A percentile compares a stretch with the other conserved stretches of the same genome.
Evolutionary conservation across 2,888 invertebrate species (phyloP).

Genomic region (Pseudoips prasinana): DNA sequence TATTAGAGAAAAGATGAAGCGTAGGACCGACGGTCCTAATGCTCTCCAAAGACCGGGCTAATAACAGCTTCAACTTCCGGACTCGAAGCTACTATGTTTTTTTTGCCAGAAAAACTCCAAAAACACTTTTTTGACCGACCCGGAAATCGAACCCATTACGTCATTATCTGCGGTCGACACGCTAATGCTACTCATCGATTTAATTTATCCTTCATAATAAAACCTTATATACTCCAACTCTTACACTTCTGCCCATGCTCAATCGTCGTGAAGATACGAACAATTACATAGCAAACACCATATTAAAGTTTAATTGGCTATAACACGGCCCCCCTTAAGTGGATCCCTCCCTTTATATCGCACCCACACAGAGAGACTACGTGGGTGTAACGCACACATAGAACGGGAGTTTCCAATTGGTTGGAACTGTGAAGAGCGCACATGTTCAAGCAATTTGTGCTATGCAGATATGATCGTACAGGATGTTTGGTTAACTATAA

Average conservation of each 20-base stretch:
- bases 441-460: slow-evolving; percentile 48
- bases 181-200: too few relatives aligned
- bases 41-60: too few relatives aligned
- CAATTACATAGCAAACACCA: slow-evolving; percentile 43
- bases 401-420: slow-evolving; percentile 40
- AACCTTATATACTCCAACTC: too few relatives aligned
- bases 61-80: too few relatives aligned
- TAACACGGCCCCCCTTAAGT: slow-evolving; percentile 35
- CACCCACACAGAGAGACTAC: slow-evolving; percentile 12
- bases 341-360: slow-evolving; percentile 18
- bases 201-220: too few relatives aligned
- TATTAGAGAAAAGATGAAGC: too few relatives aligned
- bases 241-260: slow-evolving; percentile 22
- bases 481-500: slow-evolving; percentile 40
- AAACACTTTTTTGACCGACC: too few relatives aligned
- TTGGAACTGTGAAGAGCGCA: slow-evolving; percentile 25
- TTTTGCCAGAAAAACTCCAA: too few relatives aligned
- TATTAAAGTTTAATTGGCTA: slow-evolving; percentile 48
- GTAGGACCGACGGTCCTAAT: too few relatives aligned
- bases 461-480: slow-evolving; percentile 53
- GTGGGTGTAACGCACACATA: slow-evolving; percentile 38
- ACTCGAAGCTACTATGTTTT: too few relatives aligned
- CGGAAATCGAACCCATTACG: too few relatives aligned
- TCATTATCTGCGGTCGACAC: too few relatives aligned
- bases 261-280: slow-evolving; percentile 12